Base-by-base conservation (phyloP, 2,888 invertebrate species). In the Synanthedon andrenaeformis region DNA sequence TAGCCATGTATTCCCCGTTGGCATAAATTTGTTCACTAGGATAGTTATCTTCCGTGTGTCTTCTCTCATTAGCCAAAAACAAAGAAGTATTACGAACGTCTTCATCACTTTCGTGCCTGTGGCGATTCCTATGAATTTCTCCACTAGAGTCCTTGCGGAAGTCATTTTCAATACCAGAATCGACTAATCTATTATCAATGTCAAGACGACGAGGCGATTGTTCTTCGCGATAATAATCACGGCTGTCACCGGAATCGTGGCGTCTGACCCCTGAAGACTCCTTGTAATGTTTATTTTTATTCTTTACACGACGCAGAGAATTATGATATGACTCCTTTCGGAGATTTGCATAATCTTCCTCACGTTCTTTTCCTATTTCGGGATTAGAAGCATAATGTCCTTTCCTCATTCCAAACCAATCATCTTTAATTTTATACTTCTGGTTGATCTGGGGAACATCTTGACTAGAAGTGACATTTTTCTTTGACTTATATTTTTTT, bases 141-240 rank as follows among this genome's bases (percentile, higher is more conserved):
- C 89, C 89, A 62, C 88, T 90, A 0, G 93, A 92, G 64, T 93
- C 93, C 58, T 93, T 90, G 53, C 93, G 89, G 65, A 93, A 93
- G 73, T 94, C 94, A 62, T 94, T 94, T 68, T 94, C 94, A 59
- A 94, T 94, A 0, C 94, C 94, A 0, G 94, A 94, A 79, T 94
- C 94, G 3, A 91, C 92, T 53, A 92, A 82, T 53, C 91, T 88
- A 65, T 90, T 92, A 61, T 91, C 91, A 56, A 84, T 83, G 51
- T 88, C 88, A 54, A 77, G 81, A 55, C 88, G 72, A 53, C 84
- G 79, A 1, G 88, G 87, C 8, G 87, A 83, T 58, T 73, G 74
- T 54, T 84, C 77, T 54, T 82, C 80, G 23, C 82, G 62, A 56
- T 87, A 86, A 55, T 86, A 82, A 57, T 87, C 83, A 10, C 86